Base-by-base conservation (phyloP, 2,797 vertebrate species). In the Argyrosomus regius region DNA sequence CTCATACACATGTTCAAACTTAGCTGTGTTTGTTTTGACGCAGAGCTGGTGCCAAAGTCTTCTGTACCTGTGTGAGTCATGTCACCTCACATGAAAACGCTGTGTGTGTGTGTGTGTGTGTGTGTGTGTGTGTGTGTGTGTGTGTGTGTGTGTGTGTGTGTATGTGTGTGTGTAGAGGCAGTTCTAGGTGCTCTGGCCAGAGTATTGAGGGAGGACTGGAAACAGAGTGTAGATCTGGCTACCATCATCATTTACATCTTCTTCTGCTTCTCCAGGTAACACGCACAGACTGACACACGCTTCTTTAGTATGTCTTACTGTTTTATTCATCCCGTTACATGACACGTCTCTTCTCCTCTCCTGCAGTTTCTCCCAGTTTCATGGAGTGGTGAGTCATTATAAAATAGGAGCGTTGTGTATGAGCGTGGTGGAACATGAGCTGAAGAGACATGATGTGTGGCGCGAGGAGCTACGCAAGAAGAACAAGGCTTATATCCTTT, bases 401-500 rank as follows among this genome's bases (percentile, higher is more conserved):
- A 99, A 99, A 94, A 97, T 99, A 28, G 98, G 98, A 61, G 96
- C 97, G 5, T 87, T 99, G 5, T 98, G 98, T 87, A 99, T 99
- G 98, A 98, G 95, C 77, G 97, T 99, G 78, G 97, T 98, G 82
- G 98, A 99, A 80, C 98, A 99, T 62, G 98, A 99, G 80, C 93
- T 99, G 92, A 99, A 98, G 95, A 96, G 97, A 84, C 96, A 98
- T 3, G 97, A 99, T 17, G 96, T 98, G 64, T 99, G 98, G 98
- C 96, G 97, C 64, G 98, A 99, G 84, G 98, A 99, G 88, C 94
- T 99, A 31, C 96, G 95, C 90, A 98, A 98, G 92, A 99, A 99
- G 92, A 98, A 96, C 90, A 97, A 97, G 90, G 96, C 96, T 89
- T 97, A 99, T 99, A 99, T 99, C 98, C 97, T 98, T 97, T 77